Evolutionary conservation across 2,888 invertebrate genomes (phyloP).

Genomic region (Drosophila macrospina): DNA sequence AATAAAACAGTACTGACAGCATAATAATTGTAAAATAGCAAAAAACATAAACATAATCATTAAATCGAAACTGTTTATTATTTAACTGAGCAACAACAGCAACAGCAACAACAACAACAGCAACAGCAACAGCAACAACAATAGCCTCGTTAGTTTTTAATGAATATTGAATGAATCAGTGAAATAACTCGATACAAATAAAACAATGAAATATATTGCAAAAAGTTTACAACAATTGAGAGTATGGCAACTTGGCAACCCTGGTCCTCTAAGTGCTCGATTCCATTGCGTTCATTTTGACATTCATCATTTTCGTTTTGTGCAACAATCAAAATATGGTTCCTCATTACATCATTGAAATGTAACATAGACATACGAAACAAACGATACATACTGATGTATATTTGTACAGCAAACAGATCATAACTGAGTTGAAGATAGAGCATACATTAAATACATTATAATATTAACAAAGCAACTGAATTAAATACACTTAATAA

Average conservation of each 20-base stretch:
- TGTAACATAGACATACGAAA: conserved; percentile 43
- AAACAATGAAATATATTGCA: conserved; percentile 65
- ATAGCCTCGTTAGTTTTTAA: conserved; percentile 80
- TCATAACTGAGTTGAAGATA: conserved; percentile 47
- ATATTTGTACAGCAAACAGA: conserved; percentile 46
- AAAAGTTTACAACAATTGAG: conserved; percentile 38
- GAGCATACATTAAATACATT: conserved; percentile 10
- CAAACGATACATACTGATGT: conserved; percentile 19
- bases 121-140: conserved; percentile 56
- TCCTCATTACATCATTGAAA: conserved; percentile 56
- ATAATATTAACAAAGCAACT: conserved; percentile 16
- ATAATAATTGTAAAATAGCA: conserved; percentile 54
- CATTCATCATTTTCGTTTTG: conserved; percentile 30
- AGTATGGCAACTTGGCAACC: conserved; percentile 37
- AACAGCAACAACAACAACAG: conserved; percentile 30
- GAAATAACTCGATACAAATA: conserved; percentile 53
- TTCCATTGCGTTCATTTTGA: conserved; percentile 19
- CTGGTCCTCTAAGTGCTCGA: conserved; percentile 19
- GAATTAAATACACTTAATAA: conserved; percentile 7
- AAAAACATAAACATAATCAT: conserved; percentile 1
- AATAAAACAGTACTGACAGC: conserved; percentile 40
- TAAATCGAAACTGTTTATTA: conserved; percentile 47
- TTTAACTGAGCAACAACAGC: conserved; percentile 45
- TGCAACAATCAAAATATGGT: conserved; percentile 71
- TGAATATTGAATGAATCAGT: conserved; percentile 53